Evolutionary conservation across 2,797 vertebrate genomes (phyloP).

Genomic region (Tragopan temminckii): DNA sequence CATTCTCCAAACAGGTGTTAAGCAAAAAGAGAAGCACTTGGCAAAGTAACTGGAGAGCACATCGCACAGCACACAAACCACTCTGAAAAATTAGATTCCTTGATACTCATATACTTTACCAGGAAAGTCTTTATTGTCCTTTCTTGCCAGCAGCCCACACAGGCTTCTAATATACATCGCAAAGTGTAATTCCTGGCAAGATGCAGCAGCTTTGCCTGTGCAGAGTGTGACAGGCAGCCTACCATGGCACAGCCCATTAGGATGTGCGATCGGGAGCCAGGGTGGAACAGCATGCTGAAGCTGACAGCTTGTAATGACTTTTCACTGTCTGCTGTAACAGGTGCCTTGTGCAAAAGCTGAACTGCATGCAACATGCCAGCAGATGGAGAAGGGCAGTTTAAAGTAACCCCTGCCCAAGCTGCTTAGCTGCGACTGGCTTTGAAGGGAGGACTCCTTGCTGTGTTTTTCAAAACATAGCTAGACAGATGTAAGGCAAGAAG

Average conservation of each 20-base stretch:
- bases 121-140: neutral
- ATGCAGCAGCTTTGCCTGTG: neutral
- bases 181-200: neutral
- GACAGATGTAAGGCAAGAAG: neutral
- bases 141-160: neutral
- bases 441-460: neutral
- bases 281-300: neutral
- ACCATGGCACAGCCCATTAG: neutral
- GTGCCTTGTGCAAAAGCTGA: neutral
- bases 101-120: neutral
- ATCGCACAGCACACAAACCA: neutral
- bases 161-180: neutral
- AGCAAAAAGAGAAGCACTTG: neutral
- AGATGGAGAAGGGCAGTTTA: neutral
- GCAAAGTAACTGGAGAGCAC: neutral
- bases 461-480: neutral
- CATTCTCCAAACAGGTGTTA: neutral
- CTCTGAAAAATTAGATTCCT: neutral
- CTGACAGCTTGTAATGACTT: neutral
- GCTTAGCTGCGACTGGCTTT: neutral
- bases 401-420: neutral
- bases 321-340: neutral
- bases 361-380: neutral
- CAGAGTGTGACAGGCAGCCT: neutral
- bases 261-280: neutral